Evolutionary conservation across 2,888 invertebrate species (phyloP).

Genomic region (Megaustenia siamemsis): DNA sequence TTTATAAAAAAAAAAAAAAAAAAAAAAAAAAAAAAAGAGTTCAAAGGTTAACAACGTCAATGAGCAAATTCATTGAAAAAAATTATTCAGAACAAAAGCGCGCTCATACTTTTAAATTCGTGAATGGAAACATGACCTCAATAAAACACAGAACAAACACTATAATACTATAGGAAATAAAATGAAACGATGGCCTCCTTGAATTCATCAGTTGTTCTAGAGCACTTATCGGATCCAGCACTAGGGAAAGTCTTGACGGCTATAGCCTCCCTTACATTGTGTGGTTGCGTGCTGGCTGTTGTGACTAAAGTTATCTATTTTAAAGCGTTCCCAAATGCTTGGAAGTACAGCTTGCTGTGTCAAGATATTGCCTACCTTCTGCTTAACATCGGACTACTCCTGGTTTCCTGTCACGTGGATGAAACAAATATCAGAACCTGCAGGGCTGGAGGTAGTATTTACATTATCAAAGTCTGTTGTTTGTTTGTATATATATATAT

Average conservation of each 20-base stretch:
- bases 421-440: constrained; percentile 3
- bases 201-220: background rate
- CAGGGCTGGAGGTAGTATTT: constrained; percentile 39
- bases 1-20: no score
- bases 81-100: no score
- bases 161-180: background rate
- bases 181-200: constrained; percentile 1
- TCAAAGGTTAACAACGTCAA: no score
- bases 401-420: constrained; percentile 19
- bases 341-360: constrained; percentile 68
- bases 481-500: no score
- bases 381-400: constrained; percentile 26
- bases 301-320: constrained; percentile 17
- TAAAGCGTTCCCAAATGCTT: constrained; percentile 68
- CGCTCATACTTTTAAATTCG: no score
- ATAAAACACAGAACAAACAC: background rate
- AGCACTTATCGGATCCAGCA: constrained; percentile 18
- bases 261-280: constrained; percentile 19
- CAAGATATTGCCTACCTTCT: constrained; percentile 61
- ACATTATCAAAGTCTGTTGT: no score
- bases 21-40: no score
- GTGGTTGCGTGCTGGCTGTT: constrained; percentile 32
- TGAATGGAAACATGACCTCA: background rate
- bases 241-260: constrained; percentile 31
- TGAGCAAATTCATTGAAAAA: no score